Conservation (phyloP, 2,113 vertebrate species). For the Marmota monax region DNA sequence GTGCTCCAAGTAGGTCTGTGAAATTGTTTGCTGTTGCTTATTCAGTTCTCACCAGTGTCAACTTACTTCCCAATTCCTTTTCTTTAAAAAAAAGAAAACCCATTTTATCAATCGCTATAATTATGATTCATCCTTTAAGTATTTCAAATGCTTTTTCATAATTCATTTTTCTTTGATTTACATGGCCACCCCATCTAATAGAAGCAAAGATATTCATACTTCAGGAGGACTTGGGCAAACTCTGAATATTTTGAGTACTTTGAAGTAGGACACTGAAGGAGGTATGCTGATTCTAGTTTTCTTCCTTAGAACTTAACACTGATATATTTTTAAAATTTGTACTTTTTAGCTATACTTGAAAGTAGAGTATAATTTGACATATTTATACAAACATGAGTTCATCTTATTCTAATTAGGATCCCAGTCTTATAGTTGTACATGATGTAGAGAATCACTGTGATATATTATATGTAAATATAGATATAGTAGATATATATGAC, state of each 20-base stretch:
- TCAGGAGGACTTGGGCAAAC: not conserved
- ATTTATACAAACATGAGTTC: too few relatives aligned
- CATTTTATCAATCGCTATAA: not conserved
- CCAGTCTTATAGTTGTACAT: too few relatives aligned
- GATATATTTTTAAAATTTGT: not conserved
- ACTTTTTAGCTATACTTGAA: too few relatives aligned
- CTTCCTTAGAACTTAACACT: not conserved
- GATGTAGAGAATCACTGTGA: too few relatives aligned
- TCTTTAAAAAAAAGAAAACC: too few relatives aligned
- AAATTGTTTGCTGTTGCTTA: not conserved
- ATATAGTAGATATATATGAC: not conserved
- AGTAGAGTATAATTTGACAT: too few relatives aligned
- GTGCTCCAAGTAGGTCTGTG: not conserved
- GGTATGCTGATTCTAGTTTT: not conserved
- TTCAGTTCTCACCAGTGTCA: not conserved
- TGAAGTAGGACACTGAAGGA: not conserved
- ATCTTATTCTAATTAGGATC: too few relatives aligned
- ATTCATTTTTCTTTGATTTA: conserved; percentile 13
- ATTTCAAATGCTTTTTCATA: not conserved
- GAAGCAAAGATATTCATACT: not conserved
- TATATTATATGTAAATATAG: too few relatives aligned
- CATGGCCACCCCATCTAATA: not conserved
- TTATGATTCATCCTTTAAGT: not conserved
- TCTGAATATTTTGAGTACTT: not conserved
- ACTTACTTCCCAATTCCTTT: not conserved